These are phyloP conservation scores for Ctenicera cuprea DNA, from an alignment of 2,888 invertebrate genomes.

Conservation along the genomic window DNA sequence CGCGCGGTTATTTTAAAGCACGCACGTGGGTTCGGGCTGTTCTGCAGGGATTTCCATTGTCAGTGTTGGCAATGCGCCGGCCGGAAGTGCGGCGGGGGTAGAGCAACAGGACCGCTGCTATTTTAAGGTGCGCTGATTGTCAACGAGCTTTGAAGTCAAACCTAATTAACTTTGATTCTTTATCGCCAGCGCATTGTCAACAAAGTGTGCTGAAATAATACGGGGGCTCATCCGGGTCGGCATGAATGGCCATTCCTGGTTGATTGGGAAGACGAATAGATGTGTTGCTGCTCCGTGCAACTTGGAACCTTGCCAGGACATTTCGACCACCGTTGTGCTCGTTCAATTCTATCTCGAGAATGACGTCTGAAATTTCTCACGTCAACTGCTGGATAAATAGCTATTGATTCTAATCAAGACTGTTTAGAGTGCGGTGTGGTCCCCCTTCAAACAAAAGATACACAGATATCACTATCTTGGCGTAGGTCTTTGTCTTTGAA, in stretches of 20 bases:
- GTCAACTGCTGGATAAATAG: slow-evolving; percentile 44
- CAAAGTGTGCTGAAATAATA: slow-evolving; percentile 60
- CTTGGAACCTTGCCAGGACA: slow-evolving; percentile 50
- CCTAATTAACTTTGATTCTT: slow-evolving; percentile 68
- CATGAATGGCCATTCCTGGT: slow-evolving; percentile 60
- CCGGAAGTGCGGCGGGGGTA: slow-evolving; percentile 65
- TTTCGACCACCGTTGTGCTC: slow-evolving; percentile 53
- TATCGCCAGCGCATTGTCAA: slow-evolving; percentile 64
- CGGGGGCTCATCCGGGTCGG: slow-evolving; percentile 47
- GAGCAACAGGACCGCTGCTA: slow-evolving; percentile 61
- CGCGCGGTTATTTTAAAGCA: slow-evolving; percentile 63
- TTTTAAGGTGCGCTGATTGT: slow-evolving; percentile 67
- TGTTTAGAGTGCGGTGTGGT: slow-evolving; percentile 37
- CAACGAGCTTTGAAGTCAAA: slow-evolving; percentile 69
- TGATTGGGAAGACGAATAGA: slow-evolving; percentile 56
- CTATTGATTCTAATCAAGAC: slow-evolving; percentile 39
- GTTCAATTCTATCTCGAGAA: slow-evolving; percentile 51
- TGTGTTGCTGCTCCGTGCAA: slow-evolving; percentile 49
- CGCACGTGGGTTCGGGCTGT: slow-evolving; percentile 57
- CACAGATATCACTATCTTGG: slow-evolving; percentile 23
- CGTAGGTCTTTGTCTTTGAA: slow-evolving; percentile 1
- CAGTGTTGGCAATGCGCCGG: slow-evolving; percentile 71
- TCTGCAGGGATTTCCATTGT: slow-evolving; percentile 71
- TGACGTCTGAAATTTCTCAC: slow-evolving; percentile 49
- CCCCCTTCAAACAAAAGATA: slow-evolving; percentile 37